Conservation (phyloP, 1,140 invertebrate species). For the Lucilia sericata region DNA sequence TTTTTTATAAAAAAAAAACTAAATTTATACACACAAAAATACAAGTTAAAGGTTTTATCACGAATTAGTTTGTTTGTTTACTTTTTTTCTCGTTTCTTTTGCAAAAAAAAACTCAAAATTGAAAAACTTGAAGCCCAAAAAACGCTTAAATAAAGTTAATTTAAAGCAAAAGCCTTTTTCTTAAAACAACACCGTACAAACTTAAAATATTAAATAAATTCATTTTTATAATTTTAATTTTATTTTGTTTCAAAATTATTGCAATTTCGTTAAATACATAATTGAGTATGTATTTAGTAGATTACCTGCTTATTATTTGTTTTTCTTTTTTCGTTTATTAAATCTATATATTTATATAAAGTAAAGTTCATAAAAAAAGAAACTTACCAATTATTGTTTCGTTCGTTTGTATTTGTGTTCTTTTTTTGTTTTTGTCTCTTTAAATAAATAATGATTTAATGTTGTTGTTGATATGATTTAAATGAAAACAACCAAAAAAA, state of each 20-base stretch:
- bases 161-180: neutral
- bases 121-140: neutral
- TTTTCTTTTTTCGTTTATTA: neutral
- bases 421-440: slow-evolving; percentile 16
- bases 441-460: slow-evolving; percentile 1
- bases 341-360: too few species aligned
- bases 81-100: too few species aligned
- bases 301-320: neutral
- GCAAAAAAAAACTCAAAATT: neutral
- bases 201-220: too few species aligned
- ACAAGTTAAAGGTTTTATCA: neutral
- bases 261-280: neutral
- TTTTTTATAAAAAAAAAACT: neutral
- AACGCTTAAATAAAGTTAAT: neutral
- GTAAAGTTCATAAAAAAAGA: neutral
- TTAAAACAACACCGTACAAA: neutral
- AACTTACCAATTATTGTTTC: slow-evolving; percentile 23
- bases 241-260: neutral
- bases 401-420: neutral
- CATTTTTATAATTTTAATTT: too few species aligned
- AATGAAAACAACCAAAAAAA: slow-evolving; percentile 6
- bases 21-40: slow-evolving; percentile 22
- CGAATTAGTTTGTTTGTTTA: neutral
- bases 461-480: neutral
- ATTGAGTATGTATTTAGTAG: neutral